Conservation (phyloP, 2,888 invertebrate genomes). For the Mellilla xanthometata region DNA sequence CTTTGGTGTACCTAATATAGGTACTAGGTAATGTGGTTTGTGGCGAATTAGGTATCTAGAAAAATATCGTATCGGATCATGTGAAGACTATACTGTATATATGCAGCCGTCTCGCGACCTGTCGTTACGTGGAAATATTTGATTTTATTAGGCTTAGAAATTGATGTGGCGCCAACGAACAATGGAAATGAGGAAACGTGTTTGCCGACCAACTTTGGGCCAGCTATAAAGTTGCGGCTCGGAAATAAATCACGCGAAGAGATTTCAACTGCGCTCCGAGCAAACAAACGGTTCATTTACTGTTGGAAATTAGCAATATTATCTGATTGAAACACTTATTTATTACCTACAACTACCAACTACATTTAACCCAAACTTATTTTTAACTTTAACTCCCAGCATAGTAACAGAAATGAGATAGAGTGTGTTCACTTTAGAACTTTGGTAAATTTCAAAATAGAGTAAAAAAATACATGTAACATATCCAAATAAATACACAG, state of each 20-base stretch:
- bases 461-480: not conserved
- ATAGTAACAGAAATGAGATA: too few species aligned
- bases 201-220: slow-evolving; percentile 10
- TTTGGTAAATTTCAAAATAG: not conserved
- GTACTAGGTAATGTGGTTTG: too few species aligned
- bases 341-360: too few species aligned
- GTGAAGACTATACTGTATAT: not conserved
- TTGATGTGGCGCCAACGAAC: slow-evolving; percentile 28
- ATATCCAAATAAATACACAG: slow-evolving; percentile 12
- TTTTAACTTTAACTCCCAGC: too few species aligned
- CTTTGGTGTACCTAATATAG: too few species aligned
- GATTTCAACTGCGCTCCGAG: slow-evolving; percentile 3
- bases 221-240: slow-evolving; percentile 8
- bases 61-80: not conserved
- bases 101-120: slow-evolving; percentile 9
- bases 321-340: too few species aligned
- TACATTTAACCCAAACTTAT: too few species aligned
- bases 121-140: slow-evolving; percentile 20
- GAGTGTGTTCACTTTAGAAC: too few species aligned
- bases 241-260: slow-evolving; percentile 13
- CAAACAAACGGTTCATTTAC: not conserved
- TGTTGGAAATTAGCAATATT: too few species aligned
- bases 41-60: too few species aligned
- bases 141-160: slow-evolving; percentile 25
- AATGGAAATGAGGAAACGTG: slow-evolving; percentile 17